These are phyloP conservation scores for Cheirogaleus medius DNA, from an alignment of 2,113 vertebrate genomes.

Conservation along the genomic window DNA sequence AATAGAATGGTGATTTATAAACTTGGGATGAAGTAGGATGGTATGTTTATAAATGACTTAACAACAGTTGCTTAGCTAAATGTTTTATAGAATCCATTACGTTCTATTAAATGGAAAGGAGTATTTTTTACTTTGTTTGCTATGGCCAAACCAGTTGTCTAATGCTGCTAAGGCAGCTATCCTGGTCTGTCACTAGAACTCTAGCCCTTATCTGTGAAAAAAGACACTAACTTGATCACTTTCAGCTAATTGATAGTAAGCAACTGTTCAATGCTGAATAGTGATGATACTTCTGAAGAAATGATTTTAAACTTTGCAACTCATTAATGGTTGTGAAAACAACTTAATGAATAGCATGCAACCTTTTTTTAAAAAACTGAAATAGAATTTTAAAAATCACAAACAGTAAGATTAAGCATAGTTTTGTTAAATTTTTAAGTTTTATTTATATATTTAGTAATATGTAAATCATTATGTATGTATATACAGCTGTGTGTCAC, in stretches of 20 bases:
- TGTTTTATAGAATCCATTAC: not conserved
- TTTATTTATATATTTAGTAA: not conserved
- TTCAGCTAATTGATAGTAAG: not conserved
- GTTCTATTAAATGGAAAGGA: not conserved
- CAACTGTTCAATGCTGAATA: not conserved
- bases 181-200: not conserved
- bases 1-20: not conserved
- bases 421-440: not conserved
- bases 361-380: not conserved
- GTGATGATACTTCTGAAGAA: not conserved
- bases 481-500: not conserved
- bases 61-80: not conserved
- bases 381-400: not conserved
- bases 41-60: slow-evolving; percentile 11
- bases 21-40: not conserved
- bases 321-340: not conserved
- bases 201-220: not conserved
- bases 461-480: not conserved
- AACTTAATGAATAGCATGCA: not conserved
- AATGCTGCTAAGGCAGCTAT: not conserved
- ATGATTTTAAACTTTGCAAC: not conserved
- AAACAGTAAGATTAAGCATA: not conserved
- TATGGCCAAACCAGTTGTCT: not conserved
- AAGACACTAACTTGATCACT: not conserved
- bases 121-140: slow-evolving; percentile 38